phyloP scores from a whole-genome alignment of 1,140 invertebrate genomes.

The Lamellibrachia luymesi region DNA sequence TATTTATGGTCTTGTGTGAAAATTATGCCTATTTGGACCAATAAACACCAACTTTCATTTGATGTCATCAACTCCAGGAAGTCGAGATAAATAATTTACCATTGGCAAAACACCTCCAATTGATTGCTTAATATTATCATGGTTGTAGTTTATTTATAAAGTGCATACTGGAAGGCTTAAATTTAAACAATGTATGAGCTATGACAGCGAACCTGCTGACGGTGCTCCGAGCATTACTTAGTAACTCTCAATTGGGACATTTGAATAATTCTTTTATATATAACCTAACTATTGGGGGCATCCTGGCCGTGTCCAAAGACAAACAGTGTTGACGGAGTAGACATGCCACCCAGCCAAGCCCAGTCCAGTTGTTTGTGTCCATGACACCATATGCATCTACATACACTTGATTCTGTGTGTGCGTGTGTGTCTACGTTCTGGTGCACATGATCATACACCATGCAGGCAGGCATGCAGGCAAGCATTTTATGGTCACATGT shows the following conservation, averaged over 20 bases:
- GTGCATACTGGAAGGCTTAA: neutral
- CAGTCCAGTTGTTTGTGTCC: neutral
- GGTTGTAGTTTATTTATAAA: neutral
- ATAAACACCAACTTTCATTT: neutral
- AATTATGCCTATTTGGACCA: neutral
- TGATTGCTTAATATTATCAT: neutral
- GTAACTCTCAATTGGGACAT: neutral
- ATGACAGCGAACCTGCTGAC: neutral
- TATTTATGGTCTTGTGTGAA: neutral
- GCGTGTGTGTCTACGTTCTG: neutral
- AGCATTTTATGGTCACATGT: too few species aligned
- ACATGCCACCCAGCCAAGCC: neutral
- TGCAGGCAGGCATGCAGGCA: too few species aligned
- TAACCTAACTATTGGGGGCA: neutral
- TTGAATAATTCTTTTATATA: neutral
- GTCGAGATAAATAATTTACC: neutral
- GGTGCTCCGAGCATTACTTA: neutral
- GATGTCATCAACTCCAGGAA: neutral
- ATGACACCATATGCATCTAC: neutral
- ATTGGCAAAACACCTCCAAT: neutral
- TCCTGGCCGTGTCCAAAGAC: neutral
- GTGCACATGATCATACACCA: too few species aligned
- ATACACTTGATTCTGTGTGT: neutral
- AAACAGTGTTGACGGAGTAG: neutral
- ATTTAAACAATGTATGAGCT: neutral